These are phyloP conservation scores for Cephalopholis sonnerati DNA, from an alignment of 2,113 vertebrate genomes.

Conservation along the genomic window DNA sequence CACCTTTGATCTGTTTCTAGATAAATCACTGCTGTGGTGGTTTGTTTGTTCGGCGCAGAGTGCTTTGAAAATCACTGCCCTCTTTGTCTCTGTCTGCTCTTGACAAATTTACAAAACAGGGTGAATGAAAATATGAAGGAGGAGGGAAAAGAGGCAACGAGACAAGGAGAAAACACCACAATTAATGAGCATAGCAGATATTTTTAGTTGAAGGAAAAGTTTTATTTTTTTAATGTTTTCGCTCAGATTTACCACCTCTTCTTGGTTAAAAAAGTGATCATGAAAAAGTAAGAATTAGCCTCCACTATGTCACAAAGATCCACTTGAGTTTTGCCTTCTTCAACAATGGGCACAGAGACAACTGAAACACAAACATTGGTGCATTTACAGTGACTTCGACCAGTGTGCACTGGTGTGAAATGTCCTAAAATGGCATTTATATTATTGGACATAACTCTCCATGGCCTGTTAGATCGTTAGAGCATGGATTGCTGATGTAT, in stretches of 20 bases:
- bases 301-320: background rate
- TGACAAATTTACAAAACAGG: slow-evolving; percentile 28
- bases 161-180: background rate
- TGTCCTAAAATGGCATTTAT: background rate
- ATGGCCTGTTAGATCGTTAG: background rate
- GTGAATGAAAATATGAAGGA: slow-evolving; percentile 6
- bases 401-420: background rate
- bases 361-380: background rate
- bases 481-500: background rate
- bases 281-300: background rate
- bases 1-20: slow-evolving; percentile 65
- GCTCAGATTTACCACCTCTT: background rate
- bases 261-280: no score
- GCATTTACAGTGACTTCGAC: background rate
- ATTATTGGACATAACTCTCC: background rate
- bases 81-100: slow-evolving; percentile 20
- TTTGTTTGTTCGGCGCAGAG: slow-evolving; percentile 49
- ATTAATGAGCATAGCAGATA: background rate
- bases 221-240: background rate
- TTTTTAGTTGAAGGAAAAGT: slow-evolving; percentile 11
- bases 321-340: background rate
- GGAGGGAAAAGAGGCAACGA: background rate
- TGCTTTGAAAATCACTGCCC: slow-evolving; percentile 63
- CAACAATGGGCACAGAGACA: background rate
- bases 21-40: slow-evolving; percentile 50